Evolutionary conservation across 2,797 vertebrate genomes (phyloP), one percentile per base, ranked within the genome.

Genomic region (Tragopan temminckii): DNA sequence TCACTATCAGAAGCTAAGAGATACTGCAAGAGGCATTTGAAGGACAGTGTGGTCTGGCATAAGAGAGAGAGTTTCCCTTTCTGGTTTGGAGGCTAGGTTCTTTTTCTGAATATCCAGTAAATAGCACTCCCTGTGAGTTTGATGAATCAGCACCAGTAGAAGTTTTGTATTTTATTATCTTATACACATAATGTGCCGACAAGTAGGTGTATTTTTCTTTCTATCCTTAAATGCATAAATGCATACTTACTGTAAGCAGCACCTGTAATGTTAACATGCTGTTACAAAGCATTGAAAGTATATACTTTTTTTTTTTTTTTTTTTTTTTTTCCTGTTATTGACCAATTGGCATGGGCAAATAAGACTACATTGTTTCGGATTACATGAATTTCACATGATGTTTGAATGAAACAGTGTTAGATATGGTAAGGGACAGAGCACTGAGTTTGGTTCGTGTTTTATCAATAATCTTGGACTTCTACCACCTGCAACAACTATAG

Each of bases 391-490:
- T 93, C 88, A 84, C 16, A 23, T 79, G 86, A 77, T 66, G 24
- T 83, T 83, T 80, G 46, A 78, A 35, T 59, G 86, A 94, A 84
- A 50, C 45, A 46, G 29, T 76, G 29, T 85, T 88, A 96, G 82
- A 93, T 36, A 80, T 52, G 13, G 23, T 48, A 72, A 42, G 15
- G 23, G 50, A 57, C 21, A 88, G 81, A 93, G 35, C 25, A 62
- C 9, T 61, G 90, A 70, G 52, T 88, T 81, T 16, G 7, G 33
- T 76, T 71, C 7, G 4, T 58, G 57, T 52, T 31, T 96, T 96
- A 96, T 97, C 93, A 90, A 81, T 83, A 91, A 94, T 95, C 93
- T 96, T 72, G 71, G 87, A 92, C 94, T 96, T 96, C 62, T 90
- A 90, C 79, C 76, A 91, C 85, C 71, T 96, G 67, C 35, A 85